phyloP scores from a whole-genome alignment of 1,140 invertebrate genomes.

The Aphelenchoides avenae region DNA sequence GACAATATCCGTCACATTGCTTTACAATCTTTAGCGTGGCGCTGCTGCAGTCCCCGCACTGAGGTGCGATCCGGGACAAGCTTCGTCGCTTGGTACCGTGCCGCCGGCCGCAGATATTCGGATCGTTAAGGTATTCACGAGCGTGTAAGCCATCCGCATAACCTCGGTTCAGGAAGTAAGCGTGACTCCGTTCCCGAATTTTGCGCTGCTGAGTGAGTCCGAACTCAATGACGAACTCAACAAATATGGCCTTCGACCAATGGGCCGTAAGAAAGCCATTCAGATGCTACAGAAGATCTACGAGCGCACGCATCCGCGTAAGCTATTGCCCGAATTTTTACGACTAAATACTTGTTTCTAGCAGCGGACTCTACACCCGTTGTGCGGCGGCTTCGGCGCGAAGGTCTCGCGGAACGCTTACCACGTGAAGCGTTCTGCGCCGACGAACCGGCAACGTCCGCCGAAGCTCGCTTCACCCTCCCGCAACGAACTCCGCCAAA shows the following conservation, averaged over 20 bases:
- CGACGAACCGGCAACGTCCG: background rate
- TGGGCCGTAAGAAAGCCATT: slow-evolving; percentile 27
- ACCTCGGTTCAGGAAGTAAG: too few species aligned
- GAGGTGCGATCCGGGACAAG: too few species aligned
- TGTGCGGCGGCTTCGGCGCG: too few species aligned
- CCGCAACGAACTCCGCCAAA: background rate
- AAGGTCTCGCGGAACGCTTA: background rate
- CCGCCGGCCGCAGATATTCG: too few species aligned
- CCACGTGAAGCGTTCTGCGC: slow-evolving; percentile 1
- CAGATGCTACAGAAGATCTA: slow-evolving; percentile 15
- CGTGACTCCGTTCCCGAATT: too few species aligned
- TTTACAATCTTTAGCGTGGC: too few species aligned
- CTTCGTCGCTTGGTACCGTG: too few species aligned
- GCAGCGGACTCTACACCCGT: background rate
- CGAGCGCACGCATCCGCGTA: slow-evolving; percentile 35
- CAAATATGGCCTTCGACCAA: slow-evolving; percentile 28
- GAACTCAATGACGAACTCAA: slow-evolving; percentile 15
- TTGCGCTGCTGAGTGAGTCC: too few species aligned
- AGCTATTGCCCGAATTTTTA: background rate
- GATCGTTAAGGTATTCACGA: too few species aligned
- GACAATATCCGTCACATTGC: too few species aligned
- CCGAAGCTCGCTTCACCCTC: background rate
- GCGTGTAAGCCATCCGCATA: too few species aligned
- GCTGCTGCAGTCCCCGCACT: too few species aligned
- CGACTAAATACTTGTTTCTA: background rate